Conservation (phyloP, 1,140 invertebrate genomes). For the Zaprionus africanus region DNA sequence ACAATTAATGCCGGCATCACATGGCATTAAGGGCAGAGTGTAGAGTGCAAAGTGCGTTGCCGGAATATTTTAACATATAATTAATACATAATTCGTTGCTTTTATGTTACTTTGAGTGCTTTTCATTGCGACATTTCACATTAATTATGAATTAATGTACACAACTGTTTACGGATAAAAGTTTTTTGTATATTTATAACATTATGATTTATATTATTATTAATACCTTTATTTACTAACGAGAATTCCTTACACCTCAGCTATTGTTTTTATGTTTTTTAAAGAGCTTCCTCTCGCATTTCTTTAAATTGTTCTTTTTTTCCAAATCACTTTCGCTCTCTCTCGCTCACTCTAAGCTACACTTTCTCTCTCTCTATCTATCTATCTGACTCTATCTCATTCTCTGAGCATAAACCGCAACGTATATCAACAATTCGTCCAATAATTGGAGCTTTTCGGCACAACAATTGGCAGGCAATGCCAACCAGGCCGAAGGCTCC, state of each 20-base stretch:
- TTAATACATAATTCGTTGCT: neutral
- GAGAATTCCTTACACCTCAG: no score
- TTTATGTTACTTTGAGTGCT: neutral
- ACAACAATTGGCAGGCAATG: conserved; percentile 63
- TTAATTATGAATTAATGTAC: neutral
- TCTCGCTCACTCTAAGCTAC: conserved; percentile 22
- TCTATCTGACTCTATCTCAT: conserved; percentile 43
- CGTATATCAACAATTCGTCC: conserved; percentile 82
- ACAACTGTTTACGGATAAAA: neutral
- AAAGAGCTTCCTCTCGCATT: no score
- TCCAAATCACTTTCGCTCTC: conserved; percentile 8
- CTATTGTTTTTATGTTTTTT: no score
- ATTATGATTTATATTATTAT: neutral
- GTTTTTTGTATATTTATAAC: conserved; percentile 1
- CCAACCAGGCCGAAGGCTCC: conserved; percentile 67
- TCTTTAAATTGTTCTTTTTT: neutral
- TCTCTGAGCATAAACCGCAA: conserved; percentile 80
- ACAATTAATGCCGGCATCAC: conserved; percentile 20
- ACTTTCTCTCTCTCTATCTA: conserved; percentile 13
- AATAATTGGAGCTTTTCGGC: conserved; percentile 77
- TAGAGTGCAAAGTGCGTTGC: conserved; percentile 7
- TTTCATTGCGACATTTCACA: neutral
- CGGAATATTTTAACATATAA: conserved; percentile 6
- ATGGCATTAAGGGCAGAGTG: conserved; percentile 21
- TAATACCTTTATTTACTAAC: neutral